Evolutionary conservation across 2,113 vertebrate species (phyloP), one percentile per base, ranked within the genome.

Genomic region (Myrmecophaga tridactyla): DNA sequence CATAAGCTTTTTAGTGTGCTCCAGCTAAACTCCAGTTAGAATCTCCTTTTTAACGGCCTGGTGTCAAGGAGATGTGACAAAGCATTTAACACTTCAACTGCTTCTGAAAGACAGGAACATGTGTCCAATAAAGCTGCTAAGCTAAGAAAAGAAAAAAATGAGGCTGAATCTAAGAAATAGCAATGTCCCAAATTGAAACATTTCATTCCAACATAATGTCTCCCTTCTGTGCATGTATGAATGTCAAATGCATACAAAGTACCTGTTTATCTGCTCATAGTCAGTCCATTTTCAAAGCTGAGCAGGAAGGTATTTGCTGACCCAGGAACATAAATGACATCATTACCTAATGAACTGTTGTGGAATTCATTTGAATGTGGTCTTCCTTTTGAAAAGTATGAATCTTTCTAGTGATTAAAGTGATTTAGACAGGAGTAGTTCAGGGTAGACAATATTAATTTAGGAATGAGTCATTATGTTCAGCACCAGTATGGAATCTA

Each of bases 361-460:
- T 96, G 97, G 97, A 97, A 97, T 96, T 97, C 96, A 97, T 97
- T 96, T 98, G 96, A 98, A 98, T 95, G 96, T 75, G 97, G 94
- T 84, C 48, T 84, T 97, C 90, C 97, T 97, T 97, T 94, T 85
- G 95, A 97, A 95, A 88, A 97, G 41, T 15, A 67, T 93, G 98
- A 98, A 96, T 98, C 96, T 96, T 98, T 58, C 87, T 86, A 60
- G 90, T 96, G 97, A 97, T 98, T 98, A 97, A 97, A 98, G 97
- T 96, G 96, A 98, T 98, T 98, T 98, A 98, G 97, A 97, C 96
- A 98, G 95, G 91, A 97, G 95, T 93, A 97, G 89, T 96, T 98
- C 97, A 97, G 97, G 89, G 96, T 92, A 98, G 98, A 98, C 95
- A 98, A 98, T 98, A 98, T 98, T 98, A 98, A 98, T 98, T 98